Evolutionary conservation across 2,113 vertebrate species (phyloP).

Genomic region (Empidonax traillii): DNA sequence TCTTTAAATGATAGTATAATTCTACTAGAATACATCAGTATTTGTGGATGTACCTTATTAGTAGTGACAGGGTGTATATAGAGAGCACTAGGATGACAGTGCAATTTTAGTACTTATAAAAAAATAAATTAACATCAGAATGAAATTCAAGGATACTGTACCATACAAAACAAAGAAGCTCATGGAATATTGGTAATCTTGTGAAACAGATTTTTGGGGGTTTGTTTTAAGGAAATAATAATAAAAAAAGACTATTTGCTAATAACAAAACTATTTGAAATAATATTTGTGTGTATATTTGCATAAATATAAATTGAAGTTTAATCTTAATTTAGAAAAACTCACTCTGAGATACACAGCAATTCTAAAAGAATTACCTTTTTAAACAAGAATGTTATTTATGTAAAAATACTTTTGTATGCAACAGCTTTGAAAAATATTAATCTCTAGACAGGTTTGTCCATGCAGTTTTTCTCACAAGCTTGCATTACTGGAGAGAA

Average conservation of each 20-base stretch:
- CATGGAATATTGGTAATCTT: not conserved
- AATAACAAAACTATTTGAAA: not conserved
- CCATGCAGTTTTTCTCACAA: not conserved
- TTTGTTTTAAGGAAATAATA: not conserved
- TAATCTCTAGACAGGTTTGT: constrained; percentile 22
- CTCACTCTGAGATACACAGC: not conserved
- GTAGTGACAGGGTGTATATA: not conserved
- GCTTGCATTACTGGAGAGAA: not conserved
- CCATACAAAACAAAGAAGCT: not conserved
- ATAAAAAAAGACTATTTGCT: not conserved
- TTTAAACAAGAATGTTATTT: not conserved
- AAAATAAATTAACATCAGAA: constrained; percentile 24
- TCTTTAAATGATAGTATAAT: not conserved
- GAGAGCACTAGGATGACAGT: not conserved
- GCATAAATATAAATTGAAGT: not conserved
- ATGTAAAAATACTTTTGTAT: not conserved
- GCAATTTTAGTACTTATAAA: not conserved
- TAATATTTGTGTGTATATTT: not conserved
- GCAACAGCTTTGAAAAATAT: not conserved
- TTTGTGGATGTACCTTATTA: not conserved
- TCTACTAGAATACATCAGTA: not conserved
- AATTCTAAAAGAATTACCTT: not conserved
- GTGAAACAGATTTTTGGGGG: not conserved
- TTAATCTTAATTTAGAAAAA: not conserved
- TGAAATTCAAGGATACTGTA: not conserved